Evolutionary conservation across 2,113 vertebrate genomes (phyloP).

Genomic region (Neomonachus schauinslandi): DNA sequence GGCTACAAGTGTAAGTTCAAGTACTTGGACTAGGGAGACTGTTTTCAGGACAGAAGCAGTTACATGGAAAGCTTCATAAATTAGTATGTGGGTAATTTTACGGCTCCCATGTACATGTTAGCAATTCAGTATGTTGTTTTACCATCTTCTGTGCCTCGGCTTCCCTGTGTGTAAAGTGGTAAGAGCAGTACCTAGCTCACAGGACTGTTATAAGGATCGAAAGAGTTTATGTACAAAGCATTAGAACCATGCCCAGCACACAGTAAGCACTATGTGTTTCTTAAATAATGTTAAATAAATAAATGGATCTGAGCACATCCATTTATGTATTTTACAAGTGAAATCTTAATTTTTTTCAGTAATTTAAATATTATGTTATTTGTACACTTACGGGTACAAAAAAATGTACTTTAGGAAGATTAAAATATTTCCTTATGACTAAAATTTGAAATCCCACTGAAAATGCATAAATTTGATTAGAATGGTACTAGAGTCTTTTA

Average conservation of each 20-base stretch:
- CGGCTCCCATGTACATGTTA: neutral
- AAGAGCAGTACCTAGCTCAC: neutral
- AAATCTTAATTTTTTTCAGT: neutral
- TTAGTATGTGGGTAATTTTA: neutral
- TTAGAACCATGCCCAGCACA: neutral
- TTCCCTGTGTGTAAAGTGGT: neutral
- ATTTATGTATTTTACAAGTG: neutral
- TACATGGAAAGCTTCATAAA: neutral
- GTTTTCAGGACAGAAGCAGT: neutral
- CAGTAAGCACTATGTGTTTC: neutral
- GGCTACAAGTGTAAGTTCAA: neutral
- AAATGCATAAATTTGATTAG: neutral
- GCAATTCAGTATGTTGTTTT: neutral
- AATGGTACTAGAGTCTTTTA: neutral
- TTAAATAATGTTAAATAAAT: constrained; percentile 10
- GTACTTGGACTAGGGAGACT: neutral
- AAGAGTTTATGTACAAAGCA: neutral
- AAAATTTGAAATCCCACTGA: constrained; percentile 22
- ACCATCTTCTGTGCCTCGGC: neutral
- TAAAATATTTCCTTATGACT: neutral
- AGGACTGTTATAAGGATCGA: neutral
- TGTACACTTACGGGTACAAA: neutral
- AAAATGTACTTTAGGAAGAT: neutral
- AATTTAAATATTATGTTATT: constrained; percentile 18
- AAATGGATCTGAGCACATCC: neutral